Evolutionary conservation across 2,113 vertebrate species (phyloP).

Genomic region (Castor canadensis): DNA sequence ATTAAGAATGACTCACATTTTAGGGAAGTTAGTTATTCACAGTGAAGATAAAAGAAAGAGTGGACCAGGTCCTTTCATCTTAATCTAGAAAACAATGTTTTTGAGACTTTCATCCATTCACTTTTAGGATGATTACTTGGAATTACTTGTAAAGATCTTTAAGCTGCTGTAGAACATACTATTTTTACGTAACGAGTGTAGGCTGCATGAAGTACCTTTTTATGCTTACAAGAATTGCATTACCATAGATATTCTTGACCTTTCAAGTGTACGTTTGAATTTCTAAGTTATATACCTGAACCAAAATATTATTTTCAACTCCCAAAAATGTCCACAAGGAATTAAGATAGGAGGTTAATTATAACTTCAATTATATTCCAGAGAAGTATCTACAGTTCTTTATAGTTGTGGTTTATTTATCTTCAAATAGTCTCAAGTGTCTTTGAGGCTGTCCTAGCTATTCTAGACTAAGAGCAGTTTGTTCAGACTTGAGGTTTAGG

Average conservation of each 20-base stretch:
- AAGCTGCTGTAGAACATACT: background rate
- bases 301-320: background rate
- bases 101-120: background rate
- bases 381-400: background rate
- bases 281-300: background rate
- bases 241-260: background rate
- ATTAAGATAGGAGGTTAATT: slow-evolving; percentile 18
- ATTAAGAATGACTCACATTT: background rate
- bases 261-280: slow-evolving; percentile 3
- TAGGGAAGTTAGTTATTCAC: background rate
- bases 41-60: background rate
- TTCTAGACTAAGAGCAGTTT: background rate
- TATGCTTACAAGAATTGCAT: background rate
- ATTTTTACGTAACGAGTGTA: background rate
- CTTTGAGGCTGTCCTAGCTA: background rate
- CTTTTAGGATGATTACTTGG: background rate
- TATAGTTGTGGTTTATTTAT: background rate
- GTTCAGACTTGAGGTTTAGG: background rate
- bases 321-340: background rate
- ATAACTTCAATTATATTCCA: background rate
- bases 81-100: slow-evolving; percentile 4
- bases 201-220: background rate
- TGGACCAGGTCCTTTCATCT: background rate
- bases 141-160: background rate
- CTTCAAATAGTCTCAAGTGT: background rate